Percentiles rank a stretch among this genome's conserved stretches.
These are phyloP conservation scores for Discoglossus pictus DNA, from an alignment of 2,797 vertebrate species.

Conservation along the genomic window DNA sequence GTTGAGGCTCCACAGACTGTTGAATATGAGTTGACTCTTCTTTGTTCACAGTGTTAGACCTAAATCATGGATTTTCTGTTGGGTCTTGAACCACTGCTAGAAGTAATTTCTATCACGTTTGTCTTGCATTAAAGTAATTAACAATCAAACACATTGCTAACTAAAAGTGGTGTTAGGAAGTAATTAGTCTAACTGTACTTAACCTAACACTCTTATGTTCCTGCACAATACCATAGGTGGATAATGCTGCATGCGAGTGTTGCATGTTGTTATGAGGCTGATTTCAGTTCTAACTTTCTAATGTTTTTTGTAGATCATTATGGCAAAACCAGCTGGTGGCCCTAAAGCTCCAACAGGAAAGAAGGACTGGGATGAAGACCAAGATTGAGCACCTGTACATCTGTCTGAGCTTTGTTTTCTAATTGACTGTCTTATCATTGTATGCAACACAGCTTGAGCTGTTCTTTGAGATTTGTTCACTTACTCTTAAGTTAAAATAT, in stretches of 20 bases:
- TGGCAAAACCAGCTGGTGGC: conserved; percentile 89
- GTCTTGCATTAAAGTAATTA: too few species aligned
- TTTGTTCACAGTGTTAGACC: too few species aligned
- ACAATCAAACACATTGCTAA: too few species aligned
- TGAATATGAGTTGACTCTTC: too few species aligned
- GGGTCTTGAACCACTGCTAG: too few species aligned
- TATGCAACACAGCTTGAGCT: conserved; percentile 43
- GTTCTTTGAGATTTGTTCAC: conserved; percentile 52
- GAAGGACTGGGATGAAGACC: conserved; percentile 86
- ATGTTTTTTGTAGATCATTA: conserved; percentile 83
- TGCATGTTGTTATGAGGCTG: background rate
- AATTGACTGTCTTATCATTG: conserved; percentile 36
- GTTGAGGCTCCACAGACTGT: too few species aligned
- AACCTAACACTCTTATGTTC: too few species aligned
- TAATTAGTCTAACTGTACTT: too few species aligned
- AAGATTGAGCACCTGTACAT: conserved; percentile 76
- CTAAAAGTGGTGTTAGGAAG: too few species aligned
- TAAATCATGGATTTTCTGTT: too few species aligned
- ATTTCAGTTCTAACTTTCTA: conserved; percentile 1
- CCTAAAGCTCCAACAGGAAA: conserved; percentile 91
- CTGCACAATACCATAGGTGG: background rate
- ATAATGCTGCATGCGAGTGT: background rate
- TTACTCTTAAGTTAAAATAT: conserved; percentile 69
- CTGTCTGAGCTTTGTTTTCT: conserved; percentile 45
- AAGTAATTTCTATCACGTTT: too few species aligned